Evolutionary conservation across 1,140 invertebrate species (phyloP), one percentile per base, ranked within the genome.

Genomic region (Hormaphis cornu): DNA sequence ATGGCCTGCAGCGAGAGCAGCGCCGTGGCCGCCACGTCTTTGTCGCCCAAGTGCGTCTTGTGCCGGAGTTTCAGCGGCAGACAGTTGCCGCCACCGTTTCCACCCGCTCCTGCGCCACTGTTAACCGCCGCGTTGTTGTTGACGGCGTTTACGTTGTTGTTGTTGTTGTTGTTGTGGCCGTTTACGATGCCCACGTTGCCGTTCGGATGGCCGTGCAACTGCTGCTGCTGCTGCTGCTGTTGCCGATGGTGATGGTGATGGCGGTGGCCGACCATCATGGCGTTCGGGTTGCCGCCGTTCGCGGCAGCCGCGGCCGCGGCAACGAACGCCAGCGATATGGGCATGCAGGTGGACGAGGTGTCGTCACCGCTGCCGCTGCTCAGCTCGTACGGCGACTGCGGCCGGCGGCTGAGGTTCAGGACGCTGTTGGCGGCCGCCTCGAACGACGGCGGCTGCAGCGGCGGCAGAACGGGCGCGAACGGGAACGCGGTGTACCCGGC

Each of bases 31-130:
- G 89, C 89, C 1, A 89, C 88, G 75, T 92, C 90, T 74, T 91
- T 91, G 76, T 93, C 90, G 0, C 90, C 89, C 50, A 93, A 81
- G 74, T 91, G 87, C n/a, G 87, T 88, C 77, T 95, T 96, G 82
- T 96, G 92, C 72, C 93, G 85, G 61, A 95, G 81, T 78, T 95
- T 95, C 73, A 93, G 86, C 0, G 93, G 93, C 71, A 95, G 77
- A 72, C 85, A 85, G 74, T 86, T 86, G 75, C 89, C 87, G 72
- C 88, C 87, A 1, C 88, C 85, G 54, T 86, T 88, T 33, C 76
- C 80, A 75, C 69, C 77, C 73, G 69, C 79, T 82, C 82, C 73
- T 0, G 50, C 3, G 56, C 37, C 4, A 56, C 22, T 4, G 53
- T 86, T 88, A 35, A 86, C 50, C 30, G 66, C 58, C 12, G 30